phyloP scores from a whole-genome alignment of 2,888 invertebrate genomes.

The Notodonta dromedarius region DNA sequence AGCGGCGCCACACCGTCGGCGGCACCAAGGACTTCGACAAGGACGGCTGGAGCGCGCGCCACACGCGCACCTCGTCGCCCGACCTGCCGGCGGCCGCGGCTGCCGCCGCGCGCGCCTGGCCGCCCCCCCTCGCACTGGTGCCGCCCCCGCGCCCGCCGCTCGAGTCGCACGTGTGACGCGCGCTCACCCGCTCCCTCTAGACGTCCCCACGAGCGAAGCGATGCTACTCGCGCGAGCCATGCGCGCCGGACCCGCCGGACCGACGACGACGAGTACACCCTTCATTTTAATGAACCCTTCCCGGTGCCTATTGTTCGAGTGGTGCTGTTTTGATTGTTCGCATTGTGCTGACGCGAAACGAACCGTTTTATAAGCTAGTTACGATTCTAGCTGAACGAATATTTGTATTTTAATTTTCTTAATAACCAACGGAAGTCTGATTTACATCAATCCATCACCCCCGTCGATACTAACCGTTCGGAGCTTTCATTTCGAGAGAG shows the following conservation, averaged over 20 bases:
- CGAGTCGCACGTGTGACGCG: slow-evolving; percentile 52
- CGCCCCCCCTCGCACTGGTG: slow-evolving; percentile 78
- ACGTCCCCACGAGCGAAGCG: too few species aligned
- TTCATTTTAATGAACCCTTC: slow-evolving; percentile 35
- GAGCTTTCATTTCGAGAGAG: slow-evolving; percentile 73
- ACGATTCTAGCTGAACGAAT: slow-evolving; percentile 35
- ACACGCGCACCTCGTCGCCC: slow-evolving; percentile 85
- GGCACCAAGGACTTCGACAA: slow-evolving; percentile 93
- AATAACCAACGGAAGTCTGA: slow-evolving; percentile 48
- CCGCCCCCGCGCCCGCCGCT: slow-evolving; percentile 73
- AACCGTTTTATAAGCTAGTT: slow-evolving; percentile 37
- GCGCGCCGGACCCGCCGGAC: slow-evolving; percentile 7
- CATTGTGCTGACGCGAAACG: slow-evolving; percentile 50
- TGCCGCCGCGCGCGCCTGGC: slow-evolving; percentile 75
- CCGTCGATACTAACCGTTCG: slow-evolving; percentile 53
- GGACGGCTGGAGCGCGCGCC: slow-evolving; percentile 85
- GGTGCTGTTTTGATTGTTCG: slow-evolving; percentile 52
- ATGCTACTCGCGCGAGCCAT: too few species aligned
- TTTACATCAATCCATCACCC: slow-evolving; percentile 42
- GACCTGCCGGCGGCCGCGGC: slow-evolving; percentile 77
- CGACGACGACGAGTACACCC: slow-evolving; percentile 28
- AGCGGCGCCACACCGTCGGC: slow-evolving; percentile 95
- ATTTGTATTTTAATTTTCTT: slow-evolving; percentile 39
- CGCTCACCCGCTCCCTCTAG: neutral
- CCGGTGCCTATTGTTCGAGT: slow-evolving; percentile 48